Evolutionary conservation across 2,113 vertebrate species (phyloP), one percentile per base, ranked within the genome.

Genomic region (Orientallactaga bullata): DNA sequence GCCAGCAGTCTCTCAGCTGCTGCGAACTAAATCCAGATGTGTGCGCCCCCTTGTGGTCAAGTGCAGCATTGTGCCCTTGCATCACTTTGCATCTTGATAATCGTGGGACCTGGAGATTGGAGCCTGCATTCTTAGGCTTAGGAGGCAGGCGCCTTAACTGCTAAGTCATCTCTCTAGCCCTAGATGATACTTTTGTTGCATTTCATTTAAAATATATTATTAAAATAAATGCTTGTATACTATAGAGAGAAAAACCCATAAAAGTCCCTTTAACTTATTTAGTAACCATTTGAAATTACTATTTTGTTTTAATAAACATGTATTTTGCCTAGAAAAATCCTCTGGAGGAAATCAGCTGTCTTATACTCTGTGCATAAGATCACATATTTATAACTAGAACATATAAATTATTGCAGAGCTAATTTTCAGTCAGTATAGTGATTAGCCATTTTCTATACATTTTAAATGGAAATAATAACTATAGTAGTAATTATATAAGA

Each of bases 401-500:
- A 51, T 47, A 60, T 32, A 55, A 55, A 15, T 79, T 74, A 63
- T 83, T 91, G 11, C 7, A 85, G 30, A 4, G 90, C 39, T 30
- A 86, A 89, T 58, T 74, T 90, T 94, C 79, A 77, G 39, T 71
- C 94, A 51, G 35, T 80, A 4, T 86, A 86, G 10, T 71, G 24
- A 24, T 80, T 78, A 85, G 1, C 7, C 30, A 72, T 73, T 85
- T 94, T 95, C 13, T 66, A 81, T 85, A n/a, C 11, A 91, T 24
- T 84, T 83, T 0, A 7, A 96, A 95, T 79, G 93, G 95, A 95
- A 77, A 94, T 92, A 95, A 94, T 96, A 96, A 72, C 30, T 72
- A 55, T 1, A 35, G 55, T 26, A 55, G 35, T 35, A 69, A 55
- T 74, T 72, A 12, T 9, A n/a, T 10, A 86, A 2, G 10, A 55